Percentiles rank a stretch among this genome's conserved stretches.
Conservation (phyloP, 2,888 invertebrate species). For the Drosophila bunnanda region DNA sequence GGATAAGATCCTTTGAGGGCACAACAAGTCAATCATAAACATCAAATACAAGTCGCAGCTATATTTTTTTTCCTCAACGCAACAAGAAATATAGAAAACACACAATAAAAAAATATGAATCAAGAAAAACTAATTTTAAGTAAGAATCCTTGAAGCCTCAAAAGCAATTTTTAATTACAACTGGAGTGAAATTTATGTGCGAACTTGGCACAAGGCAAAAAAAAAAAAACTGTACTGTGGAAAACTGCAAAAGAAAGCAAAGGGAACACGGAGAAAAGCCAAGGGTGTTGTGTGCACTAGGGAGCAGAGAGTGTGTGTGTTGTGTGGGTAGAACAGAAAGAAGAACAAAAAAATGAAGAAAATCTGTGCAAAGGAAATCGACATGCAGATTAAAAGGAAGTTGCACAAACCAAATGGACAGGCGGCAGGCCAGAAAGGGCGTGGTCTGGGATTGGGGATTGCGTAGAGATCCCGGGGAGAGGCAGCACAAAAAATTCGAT, state of each 20-base stretch:
- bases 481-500: conserved; percentile 78
- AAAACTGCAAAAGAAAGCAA: conserved; percentile 22
- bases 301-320: background rate
- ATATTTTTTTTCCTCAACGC: background rate
- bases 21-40: conserved; percentile 13
- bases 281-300: conserved; percentile 1
- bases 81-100: conserved; percentile 1
- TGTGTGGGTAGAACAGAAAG: background rate
- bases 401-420: conserved; percentile 66
- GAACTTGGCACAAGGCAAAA: conserved; percentile 52
- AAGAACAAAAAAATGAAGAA: conserved; percentile 13
- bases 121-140: conserved; percentile 66
- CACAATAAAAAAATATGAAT: conserved; percentile 27
- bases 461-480: conserved; percentile 45
- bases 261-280: conserved; percentile 24
- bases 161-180: conserved; percentile 81
- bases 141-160: conserved; percentile 56
- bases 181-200: conserved; percentile 75
- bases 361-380: conserved; percentile 78
- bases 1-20: conserved; percentile 4
- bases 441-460: conserved; percentile 24
- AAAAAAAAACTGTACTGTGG: background rate
- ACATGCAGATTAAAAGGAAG: conserved; percentile 81
- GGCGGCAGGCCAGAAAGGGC: conserved; percentile 54
- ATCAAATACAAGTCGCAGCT: conserved; percentile 16